These are phyloP conservation scores for Amphiprion clarkii DNA, from an alignment of 2,797 vertebrate genomes.

Conservation along the genomic window DNA sequence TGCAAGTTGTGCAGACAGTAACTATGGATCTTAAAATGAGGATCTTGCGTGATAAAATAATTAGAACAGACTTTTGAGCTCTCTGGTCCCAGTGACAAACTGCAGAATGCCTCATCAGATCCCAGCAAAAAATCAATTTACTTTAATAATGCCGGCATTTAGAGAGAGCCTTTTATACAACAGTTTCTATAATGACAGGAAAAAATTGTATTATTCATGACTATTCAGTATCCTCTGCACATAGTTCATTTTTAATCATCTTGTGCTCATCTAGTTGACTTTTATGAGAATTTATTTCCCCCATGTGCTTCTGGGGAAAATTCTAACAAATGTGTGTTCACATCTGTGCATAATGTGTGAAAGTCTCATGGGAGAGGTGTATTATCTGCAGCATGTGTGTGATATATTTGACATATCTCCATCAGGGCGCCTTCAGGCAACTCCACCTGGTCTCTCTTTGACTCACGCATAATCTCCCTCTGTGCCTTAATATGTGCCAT, in stretches of 20 bases:
- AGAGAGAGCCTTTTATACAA: constrained; percentile 14
- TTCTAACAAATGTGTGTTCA: constrained; percentile 13
- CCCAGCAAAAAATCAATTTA: constrained; percentile 27
- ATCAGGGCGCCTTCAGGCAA: constrained; percentile 68
- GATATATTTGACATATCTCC: constrained; percentile 69
- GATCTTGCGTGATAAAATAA: constrained; percentile 13
- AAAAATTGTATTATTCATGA: constrained; percentile 6
- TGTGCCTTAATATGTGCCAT: background rate
- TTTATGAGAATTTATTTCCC: constrained; percentile 14
- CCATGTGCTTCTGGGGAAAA: constrained; percentile 14
- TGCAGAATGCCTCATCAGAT: constrained; percentile 24
- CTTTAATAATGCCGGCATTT: constrained; percentile 14
- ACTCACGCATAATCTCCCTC: constrained; percentile 16
- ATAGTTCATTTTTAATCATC: constrained; percentile 19
- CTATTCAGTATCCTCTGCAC: constrained; percentile 7
- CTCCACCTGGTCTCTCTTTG: constrained; percentile 54
- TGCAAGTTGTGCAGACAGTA: background rate
- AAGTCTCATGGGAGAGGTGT: constrained; percentile 31
- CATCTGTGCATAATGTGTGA: background rate
- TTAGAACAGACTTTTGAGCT: background rate
- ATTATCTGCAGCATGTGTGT: constrained; percentile 53
- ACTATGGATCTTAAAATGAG: background rate
- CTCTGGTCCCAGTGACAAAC: constrained; percentile 9
- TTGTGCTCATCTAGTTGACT: constrained; percentile 13
- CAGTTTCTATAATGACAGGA: constrained; percentile 1